Percentiles rank a stretch among this genome's conserved stretches.
Conservation (phyloP, 1,140 invertebrate genomes). For the Nomia melanderi region DNA sequence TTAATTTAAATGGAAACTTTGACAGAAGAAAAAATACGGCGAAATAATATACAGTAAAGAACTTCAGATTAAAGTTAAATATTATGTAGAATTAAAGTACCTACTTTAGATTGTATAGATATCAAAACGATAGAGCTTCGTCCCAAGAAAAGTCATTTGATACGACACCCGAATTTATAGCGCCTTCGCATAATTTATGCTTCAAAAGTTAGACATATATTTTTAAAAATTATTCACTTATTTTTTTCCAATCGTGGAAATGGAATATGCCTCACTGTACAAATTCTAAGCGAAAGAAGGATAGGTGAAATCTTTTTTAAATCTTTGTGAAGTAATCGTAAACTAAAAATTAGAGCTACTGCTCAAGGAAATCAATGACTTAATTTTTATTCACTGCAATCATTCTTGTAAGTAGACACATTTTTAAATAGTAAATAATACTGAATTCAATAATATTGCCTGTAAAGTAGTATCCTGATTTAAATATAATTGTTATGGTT, state of each 20-base stretch:
- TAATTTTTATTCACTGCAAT: neutral
- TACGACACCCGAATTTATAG: constrained; percentile 33
- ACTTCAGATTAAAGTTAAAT: constrained; percentile 51
- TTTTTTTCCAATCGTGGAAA: constrained; percentile 14
- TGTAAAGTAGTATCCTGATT: constrained; percentile 32
- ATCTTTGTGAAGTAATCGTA: neutral
- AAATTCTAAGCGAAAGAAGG: constrained; percentile 12
- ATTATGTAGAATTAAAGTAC: constrained; percentile 44
- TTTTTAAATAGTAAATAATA: neutral
- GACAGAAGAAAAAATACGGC: neutral
- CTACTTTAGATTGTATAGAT: constrained; percentile 55
- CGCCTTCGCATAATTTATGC: constrained; percentile 25
- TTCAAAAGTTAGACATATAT: constrained; percentile 27
- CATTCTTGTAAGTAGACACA: neutral
- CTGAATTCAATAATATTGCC: neutral
- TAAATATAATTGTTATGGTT: constrained; percentile 28
- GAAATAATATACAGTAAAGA: constrained; percentile 9
- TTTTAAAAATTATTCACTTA: constrained; percentile 25
- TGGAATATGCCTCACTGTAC: constrained; percentile 23
- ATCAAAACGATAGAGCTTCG: constrained; percentile 59
- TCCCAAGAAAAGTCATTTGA: constrained; percentile 30
- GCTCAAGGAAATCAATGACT: neutral
- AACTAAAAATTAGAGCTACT: constrained; percentile 1
- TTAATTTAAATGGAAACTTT: constrained; percentile 31
- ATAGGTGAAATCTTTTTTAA: constrained; percentile 7